Conservation (phyloP, 1,140 invertebrate species). For the Caenorhabditis latens region DNA sequence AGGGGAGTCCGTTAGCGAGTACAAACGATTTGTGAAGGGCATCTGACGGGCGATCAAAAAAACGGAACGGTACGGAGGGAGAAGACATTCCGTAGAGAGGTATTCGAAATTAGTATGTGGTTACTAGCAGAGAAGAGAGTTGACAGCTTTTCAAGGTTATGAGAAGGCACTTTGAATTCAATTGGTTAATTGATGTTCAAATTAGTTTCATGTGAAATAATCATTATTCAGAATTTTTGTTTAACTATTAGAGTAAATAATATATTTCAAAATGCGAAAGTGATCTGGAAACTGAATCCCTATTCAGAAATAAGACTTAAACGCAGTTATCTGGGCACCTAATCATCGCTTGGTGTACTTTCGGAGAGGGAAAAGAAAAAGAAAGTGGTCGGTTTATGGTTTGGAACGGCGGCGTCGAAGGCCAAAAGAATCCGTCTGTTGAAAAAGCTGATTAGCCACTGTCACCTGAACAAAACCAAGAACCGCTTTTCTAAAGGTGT, state of each 20-base stretch:
- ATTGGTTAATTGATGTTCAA: background rate
- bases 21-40: slow-evolving; percentile 42
- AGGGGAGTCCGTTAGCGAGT: slow-evolving; percentile 49
- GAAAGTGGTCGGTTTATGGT: slow-evolving; percentile 52
- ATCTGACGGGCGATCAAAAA: background rate
- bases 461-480: slow-evolving; percentile 40
- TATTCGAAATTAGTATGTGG: slow-evolving; percentile 36
- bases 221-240: no score
- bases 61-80: slow-evolving; percentile 14
- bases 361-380: background rate
- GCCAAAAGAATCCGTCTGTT: slow-evolving; percentile 22
- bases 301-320: background rate
- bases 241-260: no score
- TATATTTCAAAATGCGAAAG: no score
- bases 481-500: background rate
- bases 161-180: background rate
- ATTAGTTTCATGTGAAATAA: no score
- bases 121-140: background rate
- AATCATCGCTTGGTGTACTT: background rate
- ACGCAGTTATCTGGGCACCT: slow-evolving; percentile 3
- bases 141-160: slow-evolving; percentile 51
- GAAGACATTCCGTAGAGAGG: background rate
- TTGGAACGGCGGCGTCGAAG: slow-evolving; percentile 16
- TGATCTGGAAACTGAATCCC: background rate
- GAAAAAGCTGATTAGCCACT: slow-evolving; percentile 52